Base-by-base conservation (phyloP, 2,797 vertebrate species). In the Chanos chanos region DNA sequence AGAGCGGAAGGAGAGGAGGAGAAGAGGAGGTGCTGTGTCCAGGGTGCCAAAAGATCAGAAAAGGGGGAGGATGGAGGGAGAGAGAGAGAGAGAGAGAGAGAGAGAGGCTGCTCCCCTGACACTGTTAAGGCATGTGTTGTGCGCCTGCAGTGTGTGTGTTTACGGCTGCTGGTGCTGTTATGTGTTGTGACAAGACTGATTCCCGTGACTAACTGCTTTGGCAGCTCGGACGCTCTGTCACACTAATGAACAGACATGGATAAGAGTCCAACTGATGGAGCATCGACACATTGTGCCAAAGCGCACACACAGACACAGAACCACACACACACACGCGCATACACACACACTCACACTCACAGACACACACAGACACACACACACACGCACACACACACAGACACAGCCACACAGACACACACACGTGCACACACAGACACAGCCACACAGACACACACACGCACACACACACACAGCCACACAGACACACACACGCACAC, bases 161-260 rank as follows among this genome's bases (percentile, higher is more conserved):
- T 80, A 41, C 52, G 73, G 71, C n/a, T 75, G 74, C 80, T 77
- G 61, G 76, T 75, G 57, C 39, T 41, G 68, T 84, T 77, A 90
- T 88, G 79, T 82, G 82, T 86, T 87, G 79, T 89, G 89, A 90
- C 89, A 89, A 80, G 45, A 71, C 75, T 75, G 86, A 85, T 87
- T 86, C 80, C 88, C 83, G 83, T 84, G 84, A 89, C 86, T 86
- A 90, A 89, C 80, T 85, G 86, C 81, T 86, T 81, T 89, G 87
- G 84, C 87, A 86, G 82, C 59, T 75, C 69, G 65, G 84, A 77
- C 81, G 68, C 77, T 81, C 79, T 83, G 85, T 88, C 86, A 87
- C 84, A 83, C 77, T 85, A 89, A 88, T 87, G 79, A 87, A 86
- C 78, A 82, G 72, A 79, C 75, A 82, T 83, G 78, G 72, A 75